These are phyloP conservation scores for Brachypterus glaber DNA, from an alignment of 2,888 invertebrate species.

Conservation along the genomic window DNA sequence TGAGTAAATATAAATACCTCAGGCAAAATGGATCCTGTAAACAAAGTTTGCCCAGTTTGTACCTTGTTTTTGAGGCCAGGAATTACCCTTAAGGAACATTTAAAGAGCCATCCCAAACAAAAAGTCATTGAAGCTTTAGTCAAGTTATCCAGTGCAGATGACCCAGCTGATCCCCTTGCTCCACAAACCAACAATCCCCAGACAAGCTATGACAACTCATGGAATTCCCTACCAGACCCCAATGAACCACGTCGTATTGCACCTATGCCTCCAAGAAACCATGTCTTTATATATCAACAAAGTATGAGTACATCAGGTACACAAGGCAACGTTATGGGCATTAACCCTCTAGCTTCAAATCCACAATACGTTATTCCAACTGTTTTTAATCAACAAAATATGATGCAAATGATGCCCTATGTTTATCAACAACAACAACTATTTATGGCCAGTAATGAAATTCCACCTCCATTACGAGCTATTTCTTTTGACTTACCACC, in stretches of 20 bases:
- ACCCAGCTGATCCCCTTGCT: slow-evolving; percentile 12
- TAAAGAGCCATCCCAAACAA: slow-evolving; percentile 81
- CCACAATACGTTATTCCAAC: slow-evolving; percentile 46
- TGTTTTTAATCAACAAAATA: slow-evolving; percentile 42
- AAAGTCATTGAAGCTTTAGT: slow-evolving; percentile 74
- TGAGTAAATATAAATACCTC: slow-evolving; percentile 7
- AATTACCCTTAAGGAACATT: slow-evolving; percentile 68
- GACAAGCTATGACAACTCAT: slow-evolving; percentile 29
- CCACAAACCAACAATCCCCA: neutral
- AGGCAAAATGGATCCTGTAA: slow-evolving; percentile 33
- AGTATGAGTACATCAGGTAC: slow-evolving; percentile 43
- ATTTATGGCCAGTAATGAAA: slow-evolving; percentile 42
- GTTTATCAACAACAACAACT: slow-evolving; percentile 48
- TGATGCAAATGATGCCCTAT: slow-evolving; percentile 48
- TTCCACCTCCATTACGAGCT: slow-evolving; percentile 34
- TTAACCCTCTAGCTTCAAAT: slow-evolving; percentile 44
- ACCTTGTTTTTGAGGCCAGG: slow-evolving; percentile 75
- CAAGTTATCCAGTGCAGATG: slow-evolving; percentile 27
- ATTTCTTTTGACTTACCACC: slow-evolving; percentile 29
- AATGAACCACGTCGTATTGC: slow-evolving; percentile 22
- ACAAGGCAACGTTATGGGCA: slow-evolving; percentile 34
- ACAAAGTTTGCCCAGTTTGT: slow-evolving; percentile 67
- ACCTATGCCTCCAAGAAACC: slow-evolving; percentile 35
- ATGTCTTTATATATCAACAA: slow-evolving; percentile 48
- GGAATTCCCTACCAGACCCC: slow-evolving; percentile 15